Evolutionary conservation across 2,797 vertebrate genomes (phyloP).

Genomic region (Neosilurus mollespiculum): DNA sequence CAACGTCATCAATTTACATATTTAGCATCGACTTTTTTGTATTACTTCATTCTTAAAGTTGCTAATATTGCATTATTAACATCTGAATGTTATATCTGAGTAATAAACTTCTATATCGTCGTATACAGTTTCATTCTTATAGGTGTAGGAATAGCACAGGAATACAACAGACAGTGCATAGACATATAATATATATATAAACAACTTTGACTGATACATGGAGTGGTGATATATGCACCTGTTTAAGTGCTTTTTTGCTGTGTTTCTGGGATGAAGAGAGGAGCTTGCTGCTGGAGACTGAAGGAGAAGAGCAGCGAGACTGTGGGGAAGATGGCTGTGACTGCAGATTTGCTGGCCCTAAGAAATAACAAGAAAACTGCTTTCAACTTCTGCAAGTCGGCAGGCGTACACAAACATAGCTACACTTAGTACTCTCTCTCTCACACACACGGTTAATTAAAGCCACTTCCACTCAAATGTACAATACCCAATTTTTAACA

Average conservation of each 20-base stretch:
- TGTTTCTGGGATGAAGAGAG: constrained; percentile 98
- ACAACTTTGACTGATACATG: background rate
- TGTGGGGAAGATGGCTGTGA: constrained; percentile 90
- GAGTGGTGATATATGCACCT: constrained; percentile 65
- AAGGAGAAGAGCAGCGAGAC: constrained; percentile 87
- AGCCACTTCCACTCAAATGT: constrained; percentile 46
- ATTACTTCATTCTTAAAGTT: background rate
- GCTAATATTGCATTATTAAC: background rate
- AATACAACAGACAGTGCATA: background rate
- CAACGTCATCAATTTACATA: background rate
- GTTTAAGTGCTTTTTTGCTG: constrained; percentile 96
- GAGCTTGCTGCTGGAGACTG: constrained; percentile 84
- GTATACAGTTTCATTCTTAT: background rate
- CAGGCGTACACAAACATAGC: constrained; percentile 4
- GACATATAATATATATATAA: background rate
- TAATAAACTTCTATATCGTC: background rate
- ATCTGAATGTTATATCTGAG: background rate
- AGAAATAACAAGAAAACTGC: constrained; percentile 25
- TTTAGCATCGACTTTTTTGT: background rate
- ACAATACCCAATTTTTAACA: constrained; percentile 37
- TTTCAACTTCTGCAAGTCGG: constrained; percentile 28
- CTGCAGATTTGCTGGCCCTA: constrained; percentile 85
- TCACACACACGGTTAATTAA: background rate
- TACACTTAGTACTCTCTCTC: background rate
- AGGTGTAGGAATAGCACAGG: background rate